These are phyloP conservation scores for Palaemon carinicauda DNA, from an alignment of 1,140 invertebrate species.

Conservation along the genomic window DNA sequence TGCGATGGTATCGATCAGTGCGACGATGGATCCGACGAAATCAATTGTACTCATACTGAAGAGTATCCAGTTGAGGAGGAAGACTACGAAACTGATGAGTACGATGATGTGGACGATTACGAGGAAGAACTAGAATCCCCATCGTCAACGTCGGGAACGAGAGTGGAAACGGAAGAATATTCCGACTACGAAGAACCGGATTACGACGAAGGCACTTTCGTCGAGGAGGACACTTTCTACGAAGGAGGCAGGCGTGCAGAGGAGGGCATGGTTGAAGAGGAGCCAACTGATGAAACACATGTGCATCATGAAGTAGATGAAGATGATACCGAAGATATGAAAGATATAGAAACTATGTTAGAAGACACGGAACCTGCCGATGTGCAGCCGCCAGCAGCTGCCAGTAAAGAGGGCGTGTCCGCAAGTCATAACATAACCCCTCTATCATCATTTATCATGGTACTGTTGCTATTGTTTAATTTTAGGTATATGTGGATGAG, in stretches of 20 bases:
- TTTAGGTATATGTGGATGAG: slow-evolving; percentile 7
- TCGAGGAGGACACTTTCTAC: neutral
- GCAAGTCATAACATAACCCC: neutral
- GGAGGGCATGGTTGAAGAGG: neutral
- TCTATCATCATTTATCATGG: neutral
- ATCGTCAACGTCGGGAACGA: no score
- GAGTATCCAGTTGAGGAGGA: neutral
- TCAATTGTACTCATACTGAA: slow-evolving; percentile 34
- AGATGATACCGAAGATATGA: neutral
- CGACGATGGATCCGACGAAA: slow-evolving; percentile 50
- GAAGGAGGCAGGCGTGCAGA: neutral
- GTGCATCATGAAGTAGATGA: slow-evolving; percentile 1
- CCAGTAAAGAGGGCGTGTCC: slow-evolving; percentile 2
- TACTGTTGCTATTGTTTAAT: neutral
- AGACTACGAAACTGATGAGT: no score
- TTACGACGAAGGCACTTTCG: neutral
- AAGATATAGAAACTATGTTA: neutral
- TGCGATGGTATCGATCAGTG: slow-evolving; percentile 49
- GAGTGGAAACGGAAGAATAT: neutral
- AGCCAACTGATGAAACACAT: neutral
- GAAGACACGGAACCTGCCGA: neutral
- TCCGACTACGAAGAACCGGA: neutral
- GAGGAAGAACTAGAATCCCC: neutral
- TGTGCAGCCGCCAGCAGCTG: slow-evolving; percentile 13
- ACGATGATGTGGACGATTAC: neutral